Percentiles rank a stretch among this genome's conserved stretches.
Evolutionary conservation across 2,113 vertebrate species (phyloP).

Genomic region (Vireo altiloquus): DNA sequence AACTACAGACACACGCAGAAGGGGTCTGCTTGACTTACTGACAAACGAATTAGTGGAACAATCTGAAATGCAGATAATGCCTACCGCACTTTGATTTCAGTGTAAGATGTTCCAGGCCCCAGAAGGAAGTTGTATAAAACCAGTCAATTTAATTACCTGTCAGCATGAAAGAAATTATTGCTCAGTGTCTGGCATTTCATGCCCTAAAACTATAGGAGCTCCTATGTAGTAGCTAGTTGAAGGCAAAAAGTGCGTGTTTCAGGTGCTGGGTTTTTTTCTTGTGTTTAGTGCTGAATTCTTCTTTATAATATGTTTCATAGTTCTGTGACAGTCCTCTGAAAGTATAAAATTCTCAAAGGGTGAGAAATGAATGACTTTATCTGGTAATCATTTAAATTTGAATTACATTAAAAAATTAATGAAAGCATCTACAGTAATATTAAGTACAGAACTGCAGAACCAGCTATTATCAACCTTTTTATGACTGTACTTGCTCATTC

Average conservation of each 20-base stretch:
- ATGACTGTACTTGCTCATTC: not conserved
- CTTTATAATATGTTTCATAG: not conserved
- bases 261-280: not conserved
- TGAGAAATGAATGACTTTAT: not conserved
- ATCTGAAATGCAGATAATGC: slow-evolving; percentile 6
- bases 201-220: not conserved
- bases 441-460: not conserved
- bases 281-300: not conserved
- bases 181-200: not conserved
- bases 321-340: not conserved
- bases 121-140: slow-evolving; percentile 24
- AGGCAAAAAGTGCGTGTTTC: not conserved
- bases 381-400: not conserved
- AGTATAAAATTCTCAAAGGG: not conserved
- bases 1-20: not conserved
- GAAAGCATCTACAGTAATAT: not conserved
- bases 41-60: slow-evolving; percentile 7
- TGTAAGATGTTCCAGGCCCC: not conserved
- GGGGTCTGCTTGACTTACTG: not conserved
- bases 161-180: not conserved
- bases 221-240: not conserved
- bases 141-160: not conserved
- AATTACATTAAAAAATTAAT: not conserved
- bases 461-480: not conserved
- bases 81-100: slow-evolving; percentile 1